Base-by-base conservation (phyloP, 2,888 invertebrate species). In the Agrilus biguttatus region DNA sequence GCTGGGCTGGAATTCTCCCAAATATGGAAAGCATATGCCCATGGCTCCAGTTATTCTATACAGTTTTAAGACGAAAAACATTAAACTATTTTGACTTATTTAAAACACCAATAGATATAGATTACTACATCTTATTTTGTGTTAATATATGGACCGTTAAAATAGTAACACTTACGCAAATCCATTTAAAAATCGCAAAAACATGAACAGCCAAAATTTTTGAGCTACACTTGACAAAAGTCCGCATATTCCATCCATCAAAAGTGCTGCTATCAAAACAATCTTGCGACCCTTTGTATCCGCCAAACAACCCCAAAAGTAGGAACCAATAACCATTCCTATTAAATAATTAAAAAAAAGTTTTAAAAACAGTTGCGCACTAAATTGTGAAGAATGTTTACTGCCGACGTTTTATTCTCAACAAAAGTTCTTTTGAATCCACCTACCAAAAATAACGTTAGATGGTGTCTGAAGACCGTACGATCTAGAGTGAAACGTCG, bases 251-350 rank as follows among this genome's bases (percentile, higher is more conserved):
- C 84, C 84, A 58, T 86, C 86, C 58, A 83, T 72, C 37, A 85
- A 61, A 42, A 86, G 68, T 3, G 84, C 78, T 36, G 77, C 78
- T 41, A 85, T 81, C 51, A 86, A 66, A 40, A 84, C 83, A 8
- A 74, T 63, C 61, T 80, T 82, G 44, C 86, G 73, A n/a, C 86
- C 86, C 55, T 82, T 83, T 8, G 83, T 84, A 61, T 86, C 86
- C 48, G 86, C 86, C 56, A 86, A 70, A 61, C 83, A 83, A 39
- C 86, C 86, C 85, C 85, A 86, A 65, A 85, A 82, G 67, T 85
- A 86, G 36, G 84, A 85, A 14, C 86, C 86, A 55, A 86, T 65
- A 40, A 86, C 75, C 85, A 86, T 86, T 49, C 86, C 85, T 82
- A 17, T 3, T 17, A 17, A n/a, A n/a, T n/a, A n/a, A n/a, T n/a